Conservation (phyloP, 2,888 invertebrate species). For the Rutpela maculata region DNA sequence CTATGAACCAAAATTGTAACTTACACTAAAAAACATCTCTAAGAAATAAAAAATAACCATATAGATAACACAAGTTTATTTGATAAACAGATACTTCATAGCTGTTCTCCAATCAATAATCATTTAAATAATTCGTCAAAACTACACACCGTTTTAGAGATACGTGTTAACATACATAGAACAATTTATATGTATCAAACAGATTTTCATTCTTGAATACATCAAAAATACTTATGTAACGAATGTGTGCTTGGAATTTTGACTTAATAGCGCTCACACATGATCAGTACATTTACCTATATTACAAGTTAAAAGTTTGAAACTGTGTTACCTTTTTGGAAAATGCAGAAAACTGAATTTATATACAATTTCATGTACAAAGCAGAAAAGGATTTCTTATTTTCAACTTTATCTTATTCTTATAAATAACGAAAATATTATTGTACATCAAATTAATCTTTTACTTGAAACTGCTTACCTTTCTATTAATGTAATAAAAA, state of each 20-base stretch:
- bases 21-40: background rate
- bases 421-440: conserved; percentile 30
- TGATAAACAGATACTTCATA: conserved; percentile 1
- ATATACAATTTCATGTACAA: background rate
- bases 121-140: background rate
- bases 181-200: background rate
- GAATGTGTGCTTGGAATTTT: background rate
- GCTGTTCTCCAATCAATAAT: background rate
- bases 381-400: background rate
- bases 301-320: conserved; percentile 3
- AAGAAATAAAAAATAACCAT: background rate
- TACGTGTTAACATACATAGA: background rate
- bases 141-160: background rate
- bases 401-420: conserved; percentile 18
- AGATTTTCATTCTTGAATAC: background rate
- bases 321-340: conserved; percentile 2
- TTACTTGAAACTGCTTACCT: conserved; percentile 22
- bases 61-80: background rate
- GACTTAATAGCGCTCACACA: background rate
- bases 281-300: background rate
- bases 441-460: conserved; percentile 16
- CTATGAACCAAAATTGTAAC: background rate
- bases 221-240: conserved; percentile 7
- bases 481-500: conserved; percentile 30
- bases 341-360: background rate